Base-by-base conservation (phyloP, 2,888 invertebrate genomes). In the Aphodius granarius region DNA sequence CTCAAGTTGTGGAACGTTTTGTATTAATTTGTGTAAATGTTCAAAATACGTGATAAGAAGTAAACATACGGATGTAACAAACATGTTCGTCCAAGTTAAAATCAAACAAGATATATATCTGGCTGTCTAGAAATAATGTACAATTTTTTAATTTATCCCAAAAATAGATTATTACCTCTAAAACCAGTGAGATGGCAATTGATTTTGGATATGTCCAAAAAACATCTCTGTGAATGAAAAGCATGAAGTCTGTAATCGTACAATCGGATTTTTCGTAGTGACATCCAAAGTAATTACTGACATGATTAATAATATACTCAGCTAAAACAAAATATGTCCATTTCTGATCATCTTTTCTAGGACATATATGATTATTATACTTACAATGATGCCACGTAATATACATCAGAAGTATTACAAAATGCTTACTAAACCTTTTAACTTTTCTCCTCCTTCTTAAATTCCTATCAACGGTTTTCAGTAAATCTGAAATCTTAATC, bases 181-280 rank as follows among this genome's bases (percentile, higher is more conserved):
- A 63, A 6, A 72, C 6, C 18, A 18, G 5, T 3, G 20, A 16
- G 9, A 72, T 13, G 18, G n/a, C 72, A 5, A 15, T 18, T 6
- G 72, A 63, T 63, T 72, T 43, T 18, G 63, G 72, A 16, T 72
- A 72, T 15, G 21, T 20, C 72, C 62, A 72, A 18, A 63, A 72
- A n/a, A 72, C 6, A 9, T 63, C 72, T 0, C 63, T 63, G 16
- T 72, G 72, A 15, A 63, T 9, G 9, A 63, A 72, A 2, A 43
- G 15, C 5, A 63, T 15, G 63, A 63, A 72, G 19, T 63, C 21
- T 43, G 2, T 43, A 1, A 43, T 43, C 2, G 43, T 43, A 43
- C 43, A 43, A 13, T 43, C 43, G 13, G 1, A 9, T 43, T 43
- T 43, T 43, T 43, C 43, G 6, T 9, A 43, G 9, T 43, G 43